Conservation (phyloP, 2,113 vertebrate genomes). For the Damaliscus lunatus region DNA sequence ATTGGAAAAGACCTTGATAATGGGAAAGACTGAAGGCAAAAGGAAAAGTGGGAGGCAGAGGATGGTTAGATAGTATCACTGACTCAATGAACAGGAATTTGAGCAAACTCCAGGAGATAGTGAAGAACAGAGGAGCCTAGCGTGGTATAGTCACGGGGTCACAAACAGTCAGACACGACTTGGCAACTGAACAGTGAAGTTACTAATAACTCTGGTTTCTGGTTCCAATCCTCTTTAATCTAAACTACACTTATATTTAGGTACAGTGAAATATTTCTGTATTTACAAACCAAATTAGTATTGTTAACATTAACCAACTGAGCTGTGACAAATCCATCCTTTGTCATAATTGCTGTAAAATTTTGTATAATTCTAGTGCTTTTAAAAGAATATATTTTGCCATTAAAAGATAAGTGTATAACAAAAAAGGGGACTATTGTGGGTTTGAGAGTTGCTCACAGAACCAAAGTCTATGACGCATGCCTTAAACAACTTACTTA, state of each 20-base stretch:
- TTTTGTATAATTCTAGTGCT: background rate
- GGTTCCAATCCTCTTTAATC: background rate
- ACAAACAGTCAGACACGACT: background rate
- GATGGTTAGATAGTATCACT: background rate
- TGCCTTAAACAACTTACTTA: background rate
- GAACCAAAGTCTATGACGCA: background rate
- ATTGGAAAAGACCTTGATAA: background rate
- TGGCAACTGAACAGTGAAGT: background rate
- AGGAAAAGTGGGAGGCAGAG: background rate
- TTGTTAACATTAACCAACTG: background rate
- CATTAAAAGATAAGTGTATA: background rate
- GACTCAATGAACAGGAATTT: background rate
- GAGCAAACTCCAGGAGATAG: background rate
- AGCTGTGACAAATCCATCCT: background rate
- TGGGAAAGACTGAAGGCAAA: background rate
- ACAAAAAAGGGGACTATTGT: background rate
- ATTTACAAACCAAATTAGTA: background rate
- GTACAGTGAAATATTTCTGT: background rate
- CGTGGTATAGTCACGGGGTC: background rate
- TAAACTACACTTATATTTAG: background rate
- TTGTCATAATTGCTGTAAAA: background rate
- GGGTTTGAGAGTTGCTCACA: background rate
- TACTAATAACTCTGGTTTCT: background rate
- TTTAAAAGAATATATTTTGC: background rate
- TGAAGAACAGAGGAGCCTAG: background rate